These are phyloP conservation scores for Chirona hameri DNA, from an alignment of 2,888 invertebrate genomes.

Conservation along the genomic window DNA sequence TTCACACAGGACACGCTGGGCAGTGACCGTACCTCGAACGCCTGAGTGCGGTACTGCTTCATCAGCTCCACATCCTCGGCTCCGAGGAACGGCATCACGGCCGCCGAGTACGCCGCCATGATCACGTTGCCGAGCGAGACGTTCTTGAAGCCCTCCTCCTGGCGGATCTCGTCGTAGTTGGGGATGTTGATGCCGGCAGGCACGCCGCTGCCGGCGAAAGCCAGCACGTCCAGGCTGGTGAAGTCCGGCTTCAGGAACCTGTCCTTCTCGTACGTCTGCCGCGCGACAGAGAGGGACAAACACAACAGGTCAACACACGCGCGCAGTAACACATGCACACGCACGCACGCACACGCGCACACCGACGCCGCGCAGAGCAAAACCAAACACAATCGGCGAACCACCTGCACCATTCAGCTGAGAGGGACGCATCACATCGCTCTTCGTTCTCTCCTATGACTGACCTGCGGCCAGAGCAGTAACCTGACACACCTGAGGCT, in stretches of 20 bases:
- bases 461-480: too few relatives aligned
- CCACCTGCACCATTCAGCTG: too few relatives aligned
- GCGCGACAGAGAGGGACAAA: too few relatives aligned
- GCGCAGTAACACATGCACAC: too few relatives aligned
- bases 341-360: too few relatives aligned
- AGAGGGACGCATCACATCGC: too few relatives aligned
- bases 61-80: constrained; percentile 72
- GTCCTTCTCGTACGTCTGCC: constrained; percentile 82
- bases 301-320: too few relatives aligned
- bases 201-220: constrained; percentile 87
- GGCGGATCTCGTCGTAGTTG: constrained; percentile 97
- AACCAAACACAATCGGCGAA: too few relatives aligned
- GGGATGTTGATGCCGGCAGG: constrained; percentile 97
- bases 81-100: constrained; percentile 72
- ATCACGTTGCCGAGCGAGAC: constrained; percentile 96
- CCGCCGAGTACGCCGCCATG: constrained; percentile 72
- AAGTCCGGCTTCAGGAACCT: constrained; percentile 90
- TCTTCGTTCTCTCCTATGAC: too few relatives aligned
- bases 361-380: too few relatives aligned
- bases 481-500: too few relatives aligned
- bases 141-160: constrained; percentile 94
- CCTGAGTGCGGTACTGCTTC: constrained; percentile 70
- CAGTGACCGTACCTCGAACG: constrained; percentile 68
- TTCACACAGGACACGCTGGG: too few relatives aligned
- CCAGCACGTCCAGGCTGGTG: constrained; percentile 88